phyloP scores from a whole-genome alignment of 1,140 invertebrate species.

The Monomorium pharaonis region DNA sequence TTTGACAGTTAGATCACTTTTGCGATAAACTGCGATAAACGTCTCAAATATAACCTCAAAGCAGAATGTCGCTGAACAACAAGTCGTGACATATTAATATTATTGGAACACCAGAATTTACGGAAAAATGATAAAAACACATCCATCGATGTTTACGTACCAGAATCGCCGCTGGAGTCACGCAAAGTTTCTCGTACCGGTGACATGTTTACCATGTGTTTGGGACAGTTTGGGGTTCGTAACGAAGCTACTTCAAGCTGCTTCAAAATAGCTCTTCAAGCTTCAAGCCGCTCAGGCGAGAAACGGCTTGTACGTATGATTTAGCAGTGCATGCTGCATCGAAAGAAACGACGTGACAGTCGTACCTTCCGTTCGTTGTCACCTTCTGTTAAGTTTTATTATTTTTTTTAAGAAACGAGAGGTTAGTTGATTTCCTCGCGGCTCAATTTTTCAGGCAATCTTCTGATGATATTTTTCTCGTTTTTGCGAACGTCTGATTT shows the following conservation, averaged over 20 bases:
- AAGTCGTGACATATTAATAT: background rate
- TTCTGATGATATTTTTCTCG: no score
- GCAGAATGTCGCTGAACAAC: background rate
- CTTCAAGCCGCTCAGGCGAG: background rate
- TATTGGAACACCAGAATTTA: background rate
- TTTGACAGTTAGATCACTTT: no score
- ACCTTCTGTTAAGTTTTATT: background rate
- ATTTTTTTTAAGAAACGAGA: background rate
- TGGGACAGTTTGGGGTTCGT: background rate
- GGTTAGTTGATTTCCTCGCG: background rate
- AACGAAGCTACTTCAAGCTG: background rate
- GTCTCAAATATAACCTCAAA: background rate
- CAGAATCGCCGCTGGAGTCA: slow-evolving; percentile 79
- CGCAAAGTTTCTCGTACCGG: slow-evolving; percentile 63
- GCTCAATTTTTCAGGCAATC: no score
- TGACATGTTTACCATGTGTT: slow-evolving; percentile 68
- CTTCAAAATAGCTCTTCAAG: background rate
- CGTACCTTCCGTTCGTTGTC: no score
- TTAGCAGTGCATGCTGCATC: background rate
- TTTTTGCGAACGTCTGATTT: no score
- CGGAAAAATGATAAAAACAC: background rate
- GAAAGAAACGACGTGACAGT: background rate
- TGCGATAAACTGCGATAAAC: background rate
- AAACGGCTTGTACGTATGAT: background rate
- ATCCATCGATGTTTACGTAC: slow-evolving; percentile 60